A percentile compares a stretch with the other conserved stretches of the same genome.
These are phyloP conservation scores for Micromussa lordhowensis DNA, from an alignment of 92 coral and sea anemone species.

Conservation along the genomic window DNA sequence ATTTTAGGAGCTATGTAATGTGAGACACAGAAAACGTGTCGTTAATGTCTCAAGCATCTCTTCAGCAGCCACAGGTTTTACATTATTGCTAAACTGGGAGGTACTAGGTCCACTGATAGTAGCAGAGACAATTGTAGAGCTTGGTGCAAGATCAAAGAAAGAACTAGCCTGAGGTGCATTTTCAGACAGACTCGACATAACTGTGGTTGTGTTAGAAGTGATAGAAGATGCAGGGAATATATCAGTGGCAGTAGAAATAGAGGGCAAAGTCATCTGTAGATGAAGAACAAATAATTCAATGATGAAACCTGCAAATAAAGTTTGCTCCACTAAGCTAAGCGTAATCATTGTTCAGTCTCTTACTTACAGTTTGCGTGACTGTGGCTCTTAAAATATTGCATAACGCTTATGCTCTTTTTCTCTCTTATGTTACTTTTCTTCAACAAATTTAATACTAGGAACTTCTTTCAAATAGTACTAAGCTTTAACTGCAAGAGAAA, in stretches of 20 bases:
- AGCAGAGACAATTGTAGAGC: conserved; percentile 30
- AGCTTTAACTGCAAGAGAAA: background rate
- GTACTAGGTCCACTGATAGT: background rate
- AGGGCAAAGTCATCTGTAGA: conserved; percentile 29
- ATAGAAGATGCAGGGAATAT: conserved; percentile 23
- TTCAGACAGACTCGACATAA: background rate
- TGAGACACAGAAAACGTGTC: background rate
- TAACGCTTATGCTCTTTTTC: background rate
- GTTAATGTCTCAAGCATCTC: conserved; percentile 42
- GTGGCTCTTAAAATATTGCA: conserved; percentile 3
- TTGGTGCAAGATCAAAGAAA: conserved; percentile 11
- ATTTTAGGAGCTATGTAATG: conserved; percentile 10
- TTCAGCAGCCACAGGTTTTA: conserved; percentile 16
- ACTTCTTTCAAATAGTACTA: too few relatives aligned
- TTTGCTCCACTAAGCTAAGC: background rate
- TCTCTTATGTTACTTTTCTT: too few relatives aligned
- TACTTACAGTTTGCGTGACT: conserved; percentile 24
- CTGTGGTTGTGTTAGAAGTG: conserved; percentile 33
- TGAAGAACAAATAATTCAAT: conserved; percentile 6
- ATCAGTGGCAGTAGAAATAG: conserved; percentile 40
- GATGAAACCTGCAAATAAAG: background rate
- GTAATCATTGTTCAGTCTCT: background rate
- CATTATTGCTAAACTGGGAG: conserved; percentile 24
- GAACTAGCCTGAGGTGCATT: background rate
- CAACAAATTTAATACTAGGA: too few relatives aligned